Percentiles rank a stretch among this genome's conserved stretches.
These are phyloP conservation scores for Drosophila pruinosa DNA, from an alignment of 1,140 invertebrate species.

Conservation along the genomic window DNA sequence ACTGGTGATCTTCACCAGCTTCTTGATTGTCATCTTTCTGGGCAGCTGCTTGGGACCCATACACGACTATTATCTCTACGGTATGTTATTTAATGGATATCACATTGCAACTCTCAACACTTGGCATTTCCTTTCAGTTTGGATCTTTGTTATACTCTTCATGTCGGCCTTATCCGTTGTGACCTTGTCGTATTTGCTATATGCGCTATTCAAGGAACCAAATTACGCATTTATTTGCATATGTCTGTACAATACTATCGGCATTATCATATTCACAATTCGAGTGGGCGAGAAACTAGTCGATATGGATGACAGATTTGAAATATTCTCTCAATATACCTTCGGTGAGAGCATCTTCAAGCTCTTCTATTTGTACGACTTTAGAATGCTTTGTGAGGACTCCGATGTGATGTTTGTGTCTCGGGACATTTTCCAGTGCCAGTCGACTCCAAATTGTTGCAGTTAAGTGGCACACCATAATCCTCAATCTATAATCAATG, in stretches of 20 bases:
- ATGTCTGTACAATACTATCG: neutral
- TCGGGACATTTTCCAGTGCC: slow-evolving; percentile 25
- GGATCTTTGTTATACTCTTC: slow-evolving; percentile 1
- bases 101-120: neutral
- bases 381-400: slow-evolving; percentile 32
- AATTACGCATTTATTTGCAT: slow-evolving; percentile 11
- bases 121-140: slow-evolving; percentile 7
- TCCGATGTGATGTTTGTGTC: slow-evolving; percentile 38
- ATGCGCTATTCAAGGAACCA: neutral
- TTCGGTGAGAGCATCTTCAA: slow-evolving; percentile 34
- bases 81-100: slow-evolving; percentile 21
- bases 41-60: slow-evolving; percentile 6
- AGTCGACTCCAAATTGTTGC: slow-evolving; percentile 47
- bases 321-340: slow-evolving; percentile 13
- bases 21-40: neutral
- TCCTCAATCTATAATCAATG: too few species aligned
- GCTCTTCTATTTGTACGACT: slow-evolving; percentile 31
- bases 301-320: neutral
- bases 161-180: slow-evolving; percentile 19
- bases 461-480: slow-evolving; percentile 41
- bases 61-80: slow-evolving; percentile 19
- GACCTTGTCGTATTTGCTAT: slow-evolving; percentile 26
- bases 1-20: neutral
- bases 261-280: slow-evolving; percentile 29
- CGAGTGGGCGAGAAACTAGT: neutral